Base-by-base conservation (phyloP, 2,113 vertebrate genomes). In the Elgaria multicarinata region DNA sequence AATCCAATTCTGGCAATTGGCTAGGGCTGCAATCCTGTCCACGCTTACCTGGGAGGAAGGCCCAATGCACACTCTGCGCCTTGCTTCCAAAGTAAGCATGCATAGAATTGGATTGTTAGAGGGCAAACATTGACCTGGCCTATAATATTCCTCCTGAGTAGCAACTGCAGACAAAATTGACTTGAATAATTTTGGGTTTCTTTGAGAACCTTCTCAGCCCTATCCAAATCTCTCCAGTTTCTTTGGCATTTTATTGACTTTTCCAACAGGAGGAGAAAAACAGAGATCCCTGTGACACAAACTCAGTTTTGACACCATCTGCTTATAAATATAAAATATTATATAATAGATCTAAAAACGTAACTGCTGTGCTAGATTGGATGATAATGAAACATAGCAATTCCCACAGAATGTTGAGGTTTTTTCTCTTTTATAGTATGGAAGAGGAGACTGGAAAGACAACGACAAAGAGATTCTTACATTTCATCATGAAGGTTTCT, bases 401-500 rank as follows among this genome's bases (percentile, higher is more conserved):
- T 44, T 74, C 62, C 6, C 20, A 50, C 2, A 33, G 6, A 36
- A 18, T 5, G 39, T 86, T 53, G 46, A 42, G 26, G 31, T 26
- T 92, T 92, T 66, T 46, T 76, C 10, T 36, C 69, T 85, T 14
- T 46, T 39, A 0, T 89, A 95, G 96, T 85, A 14, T 50, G 92
- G 33, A 18, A 67, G 64, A 42, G 90, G 90, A 86, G 10, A 0
- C 0, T 88, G 1, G 0, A 0, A n/a, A 0, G 93, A 91, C 14
- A 64, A 2, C 0, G 39, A 67, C 72, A 77, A 69, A 26, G 91
- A 93, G 9, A 85, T 96, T n/a, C 93, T 98, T 69, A 97, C 89
- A 9, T 97, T 98, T 83, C 98, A 98, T 87, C 98, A 99, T 0
- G 98, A 99, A 95, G 98, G 98, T 16, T 98, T 98, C 95, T 98